Percentiles rank a stretch among this genome's conserved stretches.
Evolutionary conservation across 92 coral and sea anemone species (phyloP).

Genomic region (Phenganax subtilis): DNA sequence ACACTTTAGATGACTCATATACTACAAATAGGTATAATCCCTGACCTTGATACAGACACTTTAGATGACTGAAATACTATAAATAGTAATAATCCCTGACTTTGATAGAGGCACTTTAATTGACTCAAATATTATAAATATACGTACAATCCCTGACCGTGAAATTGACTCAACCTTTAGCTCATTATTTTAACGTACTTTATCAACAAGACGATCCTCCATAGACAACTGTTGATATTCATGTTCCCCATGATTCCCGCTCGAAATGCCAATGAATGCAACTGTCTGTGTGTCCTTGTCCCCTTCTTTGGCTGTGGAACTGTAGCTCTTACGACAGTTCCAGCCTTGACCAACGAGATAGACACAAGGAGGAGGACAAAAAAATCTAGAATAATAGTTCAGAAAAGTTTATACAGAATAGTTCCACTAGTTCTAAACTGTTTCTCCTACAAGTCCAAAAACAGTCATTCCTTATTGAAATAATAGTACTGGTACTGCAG

Average conservation of each 20-base stretch:
- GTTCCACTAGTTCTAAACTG: no score
- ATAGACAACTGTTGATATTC: constrained; percentile 91
- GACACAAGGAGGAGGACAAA: constrained; percentile 98
- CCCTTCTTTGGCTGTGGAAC: constrained; percentile 62
- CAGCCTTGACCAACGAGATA: constrained; percentile 96
- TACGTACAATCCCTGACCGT: no score
- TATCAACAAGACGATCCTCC: constrained; percentile 70
- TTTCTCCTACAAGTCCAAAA: no score
- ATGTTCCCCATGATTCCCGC: constrained; percentile 83
- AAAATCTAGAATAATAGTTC: constrained; percentile 52
- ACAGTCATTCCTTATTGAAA: no score
- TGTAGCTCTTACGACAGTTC: constrained; percentile 69
- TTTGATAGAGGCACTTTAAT: no score
- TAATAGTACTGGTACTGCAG: no score
- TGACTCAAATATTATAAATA: no score
- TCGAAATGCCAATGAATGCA: constrained; percentile 81
- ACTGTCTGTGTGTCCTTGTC: constrained; percentile 68
- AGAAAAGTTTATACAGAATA: not conserved
- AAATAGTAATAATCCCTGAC: no score
- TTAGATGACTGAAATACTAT: no score
- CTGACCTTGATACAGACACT: no score
- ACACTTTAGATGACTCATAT: no score
- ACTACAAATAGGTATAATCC: no score
- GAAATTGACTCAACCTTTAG: not conserved
- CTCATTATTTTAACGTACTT: not conserved